phyloP scores from a whole-genome alignment of 2,888 invertebrate species.

The Punctoribates punctum region DNA sequence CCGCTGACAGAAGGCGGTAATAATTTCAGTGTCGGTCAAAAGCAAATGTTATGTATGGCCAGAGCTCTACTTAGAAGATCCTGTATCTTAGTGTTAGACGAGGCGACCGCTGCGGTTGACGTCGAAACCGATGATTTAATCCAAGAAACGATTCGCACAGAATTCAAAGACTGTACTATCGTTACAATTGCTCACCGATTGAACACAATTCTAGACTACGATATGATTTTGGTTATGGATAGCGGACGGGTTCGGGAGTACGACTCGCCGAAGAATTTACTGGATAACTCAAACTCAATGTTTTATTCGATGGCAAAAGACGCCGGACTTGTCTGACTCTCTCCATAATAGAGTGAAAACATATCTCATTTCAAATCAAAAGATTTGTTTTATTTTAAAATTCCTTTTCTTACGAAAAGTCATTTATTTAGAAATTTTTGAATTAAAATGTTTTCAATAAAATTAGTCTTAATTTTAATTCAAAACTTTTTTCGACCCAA shows the following conservation, averaged over 20 bases:
- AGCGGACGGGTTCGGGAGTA: slow-evolving; percentile 74
- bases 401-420: too few species aligned
- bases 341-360: too few species aligned
- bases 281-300: too few species aligned
- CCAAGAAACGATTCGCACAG: slow-evolving; percentile 48
- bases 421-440: too few species aligned
- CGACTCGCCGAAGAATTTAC: slow-evolving; percentile 67
- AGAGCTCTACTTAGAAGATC: slow-evolving; percentile 46
- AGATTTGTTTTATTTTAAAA: too few species aligned
- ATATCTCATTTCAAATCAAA: too few species aligned
- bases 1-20: slow-evolving; percentile 56
- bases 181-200: slow-evolving; percentile 47
- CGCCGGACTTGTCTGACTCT: too few species aligned
- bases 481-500: too few species aligned
- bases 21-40: slow-evolving; percentile 38
- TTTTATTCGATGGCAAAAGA: slow-evolving; percentile 51
- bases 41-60: slow-evolving; percentile 47
- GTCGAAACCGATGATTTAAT: slow-evolving; percentile 47
- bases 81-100: slow-evolving; percentile 47
- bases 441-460: too few species aligned
- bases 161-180: slow-evolving; percentile 47
- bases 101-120: slow-evolving; percentile 48
- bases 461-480: too few species aligned
- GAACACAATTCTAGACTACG: slow-evolving; percentile 46
- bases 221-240: slow-evolving; percentile 73